Conservation (phyloP, 92 coral and sea anemone genomes). For the Porites rus region DNA sequence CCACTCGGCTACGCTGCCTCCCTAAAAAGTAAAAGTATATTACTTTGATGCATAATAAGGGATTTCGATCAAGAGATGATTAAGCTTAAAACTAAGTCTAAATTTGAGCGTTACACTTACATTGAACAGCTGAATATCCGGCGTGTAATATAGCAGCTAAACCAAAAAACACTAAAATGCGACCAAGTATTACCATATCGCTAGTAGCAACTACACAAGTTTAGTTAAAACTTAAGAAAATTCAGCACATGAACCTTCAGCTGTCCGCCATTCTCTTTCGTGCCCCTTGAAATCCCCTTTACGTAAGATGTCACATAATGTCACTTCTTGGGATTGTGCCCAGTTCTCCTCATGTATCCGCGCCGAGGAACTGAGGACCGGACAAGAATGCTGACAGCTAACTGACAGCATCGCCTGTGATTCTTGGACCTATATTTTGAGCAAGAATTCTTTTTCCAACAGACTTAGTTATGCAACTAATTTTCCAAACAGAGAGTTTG, state of each 20-base stretch:
- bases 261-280: conserved; percentile 53
- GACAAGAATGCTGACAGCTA: too few relatives aligned
- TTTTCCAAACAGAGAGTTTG: too few relatives aligned
- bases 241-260: background rate
- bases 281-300: background rate
- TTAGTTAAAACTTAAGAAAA: background rate
- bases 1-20: too few relatives aligned
- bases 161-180: conserved; percentile 90
- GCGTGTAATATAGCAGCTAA: conserved; percentile 94
- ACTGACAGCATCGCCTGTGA: too few relatives aligned
- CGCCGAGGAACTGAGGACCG: too few relatives aligned
- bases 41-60: background rate
- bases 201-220: background rate
- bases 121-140: conserved; percentile 99
- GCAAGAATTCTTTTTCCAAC: too few relatives aligned
- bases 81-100: too few relatives aligned
- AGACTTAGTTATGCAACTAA: too few relatives aligned
- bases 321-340: background rate
- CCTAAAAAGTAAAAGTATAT: background rate
- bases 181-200: conserved; percentile 91
- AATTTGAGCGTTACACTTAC: conserved; percentile 55
- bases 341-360: too few relatives aligned
- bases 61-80: background rate
- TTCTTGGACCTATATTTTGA: too few relatives aligned
- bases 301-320: background rate